Percentiles rank a stretch among this genome's conserved stretches.
Evolutionary conservation across 2,113 vertebrate genomes (phyloP).

Genomic region (Larimichthys crocea): DNA sequence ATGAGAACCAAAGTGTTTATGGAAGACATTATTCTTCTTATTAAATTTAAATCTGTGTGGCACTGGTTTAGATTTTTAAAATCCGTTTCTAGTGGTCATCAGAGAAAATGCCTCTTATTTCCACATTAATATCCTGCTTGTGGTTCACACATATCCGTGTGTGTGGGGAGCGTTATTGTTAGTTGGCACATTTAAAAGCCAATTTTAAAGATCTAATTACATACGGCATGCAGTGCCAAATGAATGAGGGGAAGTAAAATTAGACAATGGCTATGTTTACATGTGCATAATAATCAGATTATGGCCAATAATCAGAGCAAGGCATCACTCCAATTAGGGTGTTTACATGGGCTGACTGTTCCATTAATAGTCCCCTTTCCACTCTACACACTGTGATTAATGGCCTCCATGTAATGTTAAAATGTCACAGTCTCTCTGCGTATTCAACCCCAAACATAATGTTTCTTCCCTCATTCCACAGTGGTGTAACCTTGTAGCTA

Average conservation of each 20-base stretch:
- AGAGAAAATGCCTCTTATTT: background rate
- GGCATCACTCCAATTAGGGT: constrained; percentile 21
- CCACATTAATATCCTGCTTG: background rate
- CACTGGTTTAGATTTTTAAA: background rate
- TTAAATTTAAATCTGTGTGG: too few species aligned
- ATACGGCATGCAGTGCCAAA: background rate
- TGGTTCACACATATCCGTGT: background rate
- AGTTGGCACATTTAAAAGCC: background rate
- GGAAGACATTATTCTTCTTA: too few species aligned
- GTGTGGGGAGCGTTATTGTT: background rate
- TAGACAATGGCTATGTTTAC: constrained; percentile 24
- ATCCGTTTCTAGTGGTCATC: background rate
- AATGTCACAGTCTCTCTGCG: constrained; percentile 20
- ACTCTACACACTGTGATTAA: constrained; percentile 18
- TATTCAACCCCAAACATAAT: constrained; percentile 1
- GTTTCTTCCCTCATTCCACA: background rate
- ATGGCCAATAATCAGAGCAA: constrained; percentile 28
- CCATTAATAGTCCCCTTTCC: constrained; percentile 29
- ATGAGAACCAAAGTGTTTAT: too few species aligned
- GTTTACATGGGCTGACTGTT: constrained; percentile 19
- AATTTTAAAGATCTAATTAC: constrained; percentile 33
- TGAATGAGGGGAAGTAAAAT: constrained; percentile 11
- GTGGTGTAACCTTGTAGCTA: constrained; percentile 3
- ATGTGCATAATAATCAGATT: constrained; percentile 50
- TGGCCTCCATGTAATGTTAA: constrained; percentile 5